phyloP scores from a whole-genome alignment of 2,797 vertebrate genomes.

The Morelia viridis region DNA sequence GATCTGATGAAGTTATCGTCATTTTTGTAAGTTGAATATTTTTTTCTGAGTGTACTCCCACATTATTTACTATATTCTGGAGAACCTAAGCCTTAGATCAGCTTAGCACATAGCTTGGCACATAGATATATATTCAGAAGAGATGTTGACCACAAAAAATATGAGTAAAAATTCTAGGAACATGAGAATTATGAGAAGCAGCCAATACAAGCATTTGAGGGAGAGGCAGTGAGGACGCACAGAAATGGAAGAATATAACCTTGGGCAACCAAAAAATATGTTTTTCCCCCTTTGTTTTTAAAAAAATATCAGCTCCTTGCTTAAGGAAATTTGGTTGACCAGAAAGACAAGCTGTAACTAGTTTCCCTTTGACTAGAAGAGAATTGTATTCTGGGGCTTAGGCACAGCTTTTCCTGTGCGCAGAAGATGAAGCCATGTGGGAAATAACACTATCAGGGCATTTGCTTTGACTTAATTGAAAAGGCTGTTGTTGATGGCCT shows the following conservation, averaged over 20 bases:
- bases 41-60: not conserved
- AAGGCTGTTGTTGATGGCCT: not conserved
- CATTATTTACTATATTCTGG: not conserved
- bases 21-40: not conserved
- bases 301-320: not conserved
- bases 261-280: too few species aligned
- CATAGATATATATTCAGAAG: not conserved
- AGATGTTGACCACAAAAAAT: not conserved
- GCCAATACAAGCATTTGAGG: not conserved
- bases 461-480: not conserved
- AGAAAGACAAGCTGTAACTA: not conserved
- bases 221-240: not conserved
- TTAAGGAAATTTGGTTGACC: not conserved
- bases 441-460: not conserved
- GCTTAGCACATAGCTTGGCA: not conserved
- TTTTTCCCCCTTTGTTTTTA: too few species aligned
- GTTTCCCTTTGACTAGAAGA: not conserved
- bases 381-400: not conserved
- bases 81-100: not conserved
- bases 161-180: not conserved
- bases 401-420: not conserved
- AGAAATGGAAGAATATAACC: not conserved
- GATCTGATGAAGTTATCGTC: not conserved
- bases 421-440: not conserved
- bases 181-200: not conserved